Base-by-base conservation (phyloP, 2,888 invertebrate genomes). In the Cylindroiulus punctatus region DNA sequence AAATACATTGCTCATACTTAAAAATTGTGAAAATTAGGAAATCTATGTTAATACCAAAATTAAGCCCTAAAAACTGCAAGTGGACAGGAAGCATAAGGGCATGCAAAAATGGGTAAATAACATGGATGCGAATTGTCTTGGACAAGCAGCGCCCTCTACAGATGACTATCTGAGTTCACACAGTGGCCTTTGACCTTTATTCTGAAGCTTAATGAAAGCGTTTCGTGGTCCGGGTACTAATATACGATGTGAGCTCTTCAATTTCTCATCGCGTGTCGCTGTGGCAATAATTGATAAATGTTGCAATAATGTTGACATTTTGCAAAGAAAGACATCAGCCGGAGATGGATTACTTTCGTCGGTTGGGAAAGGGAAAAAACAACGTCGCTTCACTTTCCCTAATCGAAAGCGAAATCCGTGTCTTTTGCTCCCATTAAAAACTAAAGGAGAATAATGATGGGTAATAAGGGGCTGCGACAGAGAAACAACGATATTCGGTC, bases 361-460 rank as follows among this genome's bases (percentile, higher is more conserved):
- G 57, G 57, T 57, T 57, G 57, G 57, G 57, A 57, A 57, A 57
- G n/a, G 57, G 57, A 57, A 57, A 57, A 81, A 36, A n/a, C 32
- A 30, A n/a, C 1, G 19, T 81, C 36, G 81, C n/a, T 81, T 32
- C 36, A 32, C 81, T 40, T 81, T 81, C 81, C 17, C 36, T 81
- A 81, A 81, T 81, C 81, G 81, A 81, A 40, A 81, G 81, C 81
- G 40, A 81, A 81, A 81, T 81, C 81, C 40, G 40, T 81, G 81
- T 32, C 81, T 81, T 81, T 81, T 81, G 81, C 40, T 81, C 81
- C 17, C 40, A 81, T 81, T 81, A 81, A 81, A 57, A 81, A 81
- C 81, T 81, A 81, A 81, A 81, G 81, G 81, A 81, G 81, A 81
- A 81, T 81, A 81, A 81, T 81, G 81, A 81, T 81, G 36, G n/a